These are phyloP conservation scores for Macaria notata DNA, from an alignment of 2,888 invertebrate species.

Conservation along the genomic window DNA sequence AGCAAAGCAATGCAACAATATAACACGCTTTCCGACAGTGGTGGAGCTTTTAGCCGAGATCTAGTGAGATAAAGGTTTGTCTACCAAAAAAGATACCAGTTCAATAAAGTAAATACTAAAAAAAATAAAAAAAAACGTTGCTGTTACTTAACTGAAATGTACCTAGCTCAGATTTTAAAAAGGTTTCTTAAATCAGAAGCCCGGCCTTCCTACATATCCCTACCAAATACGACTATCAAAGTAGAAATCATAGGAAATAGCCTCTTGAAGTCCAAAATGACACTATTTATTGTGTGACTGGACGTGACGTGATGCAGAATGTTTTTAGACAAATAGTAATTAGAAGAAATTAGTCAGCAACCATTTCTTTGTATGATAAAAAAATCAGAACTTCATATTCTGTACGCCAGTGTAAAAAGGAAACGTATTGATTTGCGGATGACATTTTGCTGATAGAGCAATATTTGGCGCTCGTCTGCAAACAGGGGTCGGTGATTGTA, in stretches of 20 bases:
- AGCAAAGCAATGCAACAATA: slow-evolving; percentile 28
- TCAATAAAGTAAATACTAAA: too few species aligned
- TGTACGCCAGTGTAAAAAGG: slow-evolving; percentile 18
- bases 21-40: slow-evolving; percentile 6
- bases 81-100: too few species aligned
- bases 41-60: neutral
- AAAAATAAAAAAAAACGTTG: too few species aligned
- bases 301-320: too few species aligned
- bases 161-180: neutral
- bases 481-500: slow-evolving; percentile 49
- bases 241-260: too few species aligned
- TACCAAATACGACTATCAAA: too few species aligned
- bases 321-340: too few species aligned
- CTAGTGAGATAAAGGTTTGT: neutral
- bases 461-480: slow-evolving; percentile 39
- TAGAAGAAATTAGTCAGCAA: too few species aligned
- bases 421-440: slow-evolving; percentile 44
- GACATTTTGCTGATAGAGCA: slow-evolving; percentile 45
- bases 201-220: neutral
- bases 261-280: too few species aligned
- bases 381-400: neutral
- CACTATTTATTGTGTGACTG: too few species aligned
- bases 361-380: too few species aligned
- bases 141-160: too few species aligned
- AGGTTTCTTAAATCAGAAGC: neutral